Base-by-base conservation (phyloP, 1,140 invertebrate species). In the Zophobas atratus region DNA sequence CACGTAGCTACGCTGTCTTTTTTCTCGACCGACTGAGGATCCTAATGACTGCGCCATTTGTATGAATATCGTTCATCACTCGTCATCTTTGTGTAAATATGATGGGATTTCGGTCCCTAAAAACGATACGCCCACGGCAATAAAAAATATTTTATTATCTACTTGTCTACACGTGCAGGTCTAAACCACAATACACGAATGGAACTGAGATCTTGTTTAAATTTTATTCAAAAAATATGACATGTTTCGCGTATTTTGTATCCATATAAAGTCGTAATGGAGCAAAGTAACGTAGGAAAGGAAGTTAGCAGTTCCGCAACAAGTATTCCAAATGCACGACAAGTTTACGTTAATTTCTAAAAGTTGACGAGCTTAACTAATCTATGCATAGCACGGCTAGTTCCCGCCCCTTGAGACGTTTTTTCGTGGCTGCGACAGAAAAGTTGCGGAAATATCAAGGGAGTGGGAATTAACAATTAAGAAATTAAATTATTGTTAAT, bases 401-500 rank as follows among this genome's bases (percentile, higher is more conserved):
- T 76, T 78, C 72, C 76, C 74, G 57, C 75, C 67, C 67, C 63
- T 46, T 67, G 75, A 77, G 74, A 60, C 72, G 75, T 77, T 81
- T 81, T 79, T 80, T 79, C 73, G 53, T 38, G 71, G 39, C 39
- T 67, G 56, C 49, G 53, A 75, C 49, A 41, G 43, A 78, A 80
- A 56, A 70, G 75, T 57, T 70, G 41, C 46, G 55, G 51, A 77
- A 80, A 81, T 76, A 75, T 75, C 78, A 75, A 67, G 78, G 75
- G 79, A 78, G 76, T 72, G 72, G 75, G 77, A 83, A 81, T 81
- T 82, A 82, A 80, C 79, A 81, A 80, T 81, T 80, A 82, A 77
- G 77, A 81, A 80, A 82, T 82, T 82, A 70, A 67, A 80, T 81
- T 81, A 81, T 80, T 76, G 53, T 78, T 81, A 81, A 81, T 81